These are phyloP conservation scores for Papilio aristodemus DNA, from an alignment of 1,140 invertebrate species.

Conservation along the genomic window DNA sequence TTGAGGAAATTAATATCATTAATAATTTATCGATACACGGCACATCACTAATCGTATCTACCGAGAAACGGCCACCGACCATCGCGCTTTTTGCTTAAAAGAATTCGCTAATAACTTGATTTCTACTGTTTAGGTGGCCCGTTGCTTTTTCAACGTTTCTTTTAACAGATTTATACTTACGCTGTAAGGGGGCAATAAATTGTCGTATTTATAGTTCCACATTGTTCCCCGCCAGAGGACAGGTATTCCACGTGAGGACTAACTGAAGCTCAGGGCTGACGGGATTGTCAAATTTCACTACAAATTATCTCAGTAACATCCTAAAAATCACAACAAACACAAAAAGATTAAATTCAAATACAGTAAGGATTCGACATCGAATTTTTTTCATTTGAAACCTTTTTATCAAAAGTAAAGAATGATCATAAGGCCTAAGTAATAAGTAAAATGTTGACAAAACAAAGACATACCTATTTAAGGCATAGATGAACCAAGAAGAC, in stretches of 20 bases:
- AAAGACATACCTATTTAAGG: too few relatives aligned
- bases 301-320: too few relatives aligned
- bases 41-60: conserved; percentile 46
- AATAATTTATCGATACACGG: conserved; percentile 38
- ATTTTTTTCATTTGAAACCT: too few relatives aligned
- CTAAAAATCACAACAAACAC: too few relatives aligned
- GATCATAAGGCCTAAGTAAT: too few relatives aligned
- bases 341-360: too few relatives aligned
- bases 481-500: too few relatives aligned
- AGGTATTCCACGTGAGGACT: conserved; percentile 11
- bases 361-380: too few relatives aligned
- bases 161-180: conserved; percentile 34
- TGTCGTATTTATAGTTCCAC: conserved; percentile 33
- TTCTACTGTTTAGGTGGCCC: conserved; percentile 49
- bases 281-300: too few relatives aligned
- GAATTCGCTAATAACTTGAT: conserved; percentile 69
- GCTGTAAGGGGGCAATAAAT: conserved; percentile 33
- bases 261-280: too few relatives aligned
- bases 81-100: conserved; percentile 49
- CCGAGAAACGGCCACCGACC: conserved; percentile 54
- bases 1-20: conserved; percentile 26
- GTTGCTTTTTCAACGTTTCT: conserved; percentile 33
- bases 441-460: too few relatives aligned
- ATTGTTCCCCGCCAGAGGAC: conserved; percentile 10
- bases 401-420: too few relatives aligned